Evolutionary conservation across 2,113 vertebrate genomes (phyloP), one percentile per base, ranked within the genome.

Genomic region (Blennius ocellaris): DNA sequence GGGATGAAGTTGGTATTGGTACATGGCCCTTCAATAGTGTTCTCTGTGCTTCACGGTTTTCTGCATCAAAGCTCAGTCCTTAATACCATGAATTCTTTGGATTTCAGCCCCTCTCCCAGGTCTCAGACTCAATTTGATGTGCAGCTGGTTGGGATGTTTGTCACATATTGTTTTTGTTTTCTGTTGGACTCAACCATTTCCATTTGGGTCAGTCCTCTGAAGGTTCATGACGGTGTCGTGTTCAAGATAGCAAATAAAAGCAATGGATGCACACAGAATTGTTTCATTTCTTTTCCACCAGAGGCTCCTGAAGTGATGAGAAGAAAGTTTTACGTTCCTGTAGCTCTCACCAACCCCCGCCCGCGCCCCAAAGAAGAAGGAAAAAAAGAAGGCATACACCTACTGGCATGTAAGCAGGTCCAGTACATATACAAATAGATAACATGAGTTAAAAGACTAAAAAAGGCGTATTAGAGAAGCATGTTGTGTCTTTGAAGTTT

Each of bases 1-100:
- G 62, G 80, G 50, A 83, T 69, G 73, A 87, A 86, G 88, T 86
- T 80, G 82, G 67, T 85, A 56, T 89, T 85, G 84, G 83, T 37
- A 41, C 67, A 65, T 56, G 58, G 67, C 63, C 71, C 51, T 38
- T 73, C 37, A 37, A 62, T 78, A 56, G 85, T 79, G 82, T 84
- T 83, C 71, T 64, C 12, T 40, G 44, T 68, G 64, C 62, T 72
- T 21, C 61, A 66, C 63, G 37, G 52, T 70, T 64, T 62, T 62
- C 70, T 63, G 55, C 63, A 73, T 76, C 52, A 52, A 47, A 79
- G 6, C 76, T 79, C 15, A 62, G 57, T 45, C 16, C 57, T 61
- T 54, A 76, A 72, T 73, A 54, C 44, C n/a, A 52, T 14, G 7
- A 62, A 69, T 76, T 73, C 5, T 61, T 58, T 59, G 54, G 73